Conservation (phyloP, 2,113 vertebrate genomes). For the Hippocampus barbouri region DNA sequence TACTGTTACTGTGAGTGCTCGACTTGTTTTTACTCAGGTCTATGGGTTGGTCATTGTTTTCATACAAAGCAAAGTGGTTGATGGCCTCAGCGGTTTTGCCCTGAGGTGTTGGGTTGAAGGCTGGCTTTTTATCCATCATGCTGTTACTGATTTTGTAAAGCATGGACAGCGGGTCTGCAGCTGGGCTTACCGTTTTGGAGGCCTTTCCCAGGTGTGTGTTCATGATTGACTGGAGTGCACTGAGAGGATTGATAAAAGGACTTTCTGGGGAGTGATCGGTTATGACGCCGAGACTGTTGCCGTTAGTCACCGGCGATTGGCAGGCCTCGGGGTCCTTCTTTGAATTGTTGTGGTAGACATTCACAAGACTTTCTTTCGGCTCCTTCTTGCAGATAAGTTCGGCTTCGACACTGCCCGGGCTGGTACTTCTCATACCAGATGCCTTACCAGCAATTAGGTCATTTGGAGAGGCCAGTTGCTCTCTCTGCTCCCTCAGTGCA, state of each 20-base stretch:
- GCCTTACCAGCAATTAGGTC: slow-evolving; percentile 69
- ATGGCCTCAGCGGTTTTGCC: slow-evolving; percentile 84
- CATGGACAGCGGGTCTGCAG: slow-evolving; percentile 94
- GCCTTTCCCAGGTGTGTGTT: slow-evolving; percentile 97
- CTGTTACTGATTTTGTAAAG: slow-evolving; percentile 99
- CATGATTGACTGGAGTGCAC: slow-evolving; percentile 98
- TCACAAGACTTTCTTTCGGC: slow-evolving; percentile 78
- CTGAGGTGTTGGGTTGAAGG: slow-evolving; percentile 83
- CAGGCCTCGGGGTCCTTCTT: slow-evolving; percentile 82
- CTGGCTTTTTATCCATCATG: slow-evolving; percentile 89
- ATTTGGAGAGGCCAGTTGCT: slow-evolving; percentile 75
- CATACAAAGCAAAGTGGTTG: slow-evolving; percentile 87
- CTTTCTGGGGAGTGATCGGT: slow-evolving; percentile 94
- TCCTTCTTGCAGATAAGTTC: slow-evolving; percentile 81
- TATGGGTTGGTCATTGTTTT: slow-evolving; percentile 89
- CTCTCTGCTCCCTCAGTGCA: slow-evolving; percentile 84
- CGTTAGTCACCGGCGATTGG: slow-evolving; percentile 88
- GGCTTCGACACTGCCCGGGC: slow-evolving; percentile 66
- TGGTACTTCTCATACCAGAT: slow-evolving; percentile 73
- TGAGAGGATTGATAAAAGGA: slow-evolving; percentile 94
- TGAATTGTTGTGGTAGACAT: slow-evolving; percentile 70
- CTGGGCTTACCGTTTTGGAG: slow-evolving; percentile 87
- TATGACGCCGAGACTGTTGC: slow-evolving; percentile 90
- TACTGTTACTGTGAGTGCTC: slow-evolving; percentile 79
- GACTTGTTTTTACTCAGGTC: slow-evolving; percentile 95